These are phyloP conservation scores for Andrena dorsata DNA, from an alignment of 2,888 invertebrate genomes.

Conservation along the genomic window DNA sequence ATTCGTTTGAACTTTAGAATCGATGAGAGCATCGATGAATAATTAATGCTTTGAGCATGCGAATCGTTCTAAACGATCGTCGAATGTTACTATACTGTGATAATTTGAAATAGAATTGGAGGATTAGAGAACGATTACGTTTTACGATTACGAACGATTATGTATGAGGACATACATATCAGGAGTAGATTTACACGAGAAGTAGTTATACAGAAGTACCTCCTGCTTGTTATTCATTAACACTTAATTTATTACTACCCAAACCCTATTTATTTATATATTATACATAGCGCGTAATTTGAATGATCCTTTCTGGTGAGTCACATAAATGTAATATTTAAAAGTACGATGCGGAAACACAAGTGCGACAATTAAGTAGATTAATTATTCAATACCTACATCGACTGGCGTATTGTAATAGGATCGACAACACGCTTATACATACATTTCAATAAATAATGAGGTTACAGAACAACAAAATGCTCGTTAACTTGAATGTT, in stretches of 20 bases:
- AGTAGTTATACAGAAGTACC: not conserved
- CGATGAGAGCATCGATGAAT: too few relatives aligned
- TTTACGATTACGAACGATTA: too few relatives aligned
- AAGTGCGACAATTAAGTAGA: not conserved
- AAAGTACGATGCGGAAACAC: not conserved
- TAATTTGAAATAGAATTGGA: too few relatives aligned
- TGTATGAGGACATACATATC: not conserved
- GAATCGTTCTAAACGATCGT: too few relatives aligned
- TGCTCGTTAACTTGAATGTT: constrained; percentile 64
- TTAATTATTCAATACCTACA: not conserved
- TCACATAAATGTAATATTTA: not conserved
- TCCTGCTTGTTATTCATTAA: not conserved
- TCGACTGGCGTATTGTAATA: not conserved
- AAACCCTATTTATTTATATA: too few relatives aligned
- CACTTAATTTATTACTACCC: too few relatives aligned
- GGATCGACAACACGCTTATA: constrained; percentile 3
- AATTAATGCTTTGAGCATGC: too few relatives aligned
- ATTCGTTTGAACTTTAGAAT: too few relatives aligned
- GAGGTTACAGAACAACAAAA: constrained; percentile 37
- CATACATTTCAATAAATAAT: constrained; percentile 52
- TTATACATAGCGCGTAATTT: not conserved
- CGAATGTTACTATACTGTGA: too few relatives aligned
- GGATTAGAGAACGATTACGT: not conserved
- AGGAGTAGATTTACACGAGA: not conserved
- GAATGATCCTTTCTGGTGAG: not conserved